Percentiles rank a stretch among this genome's conserved stretches.
Evolutionary conservation across 2,888 invertebrate genomes (phyloP).

Genomic region (Acrocyrtus sp.): DNA sequence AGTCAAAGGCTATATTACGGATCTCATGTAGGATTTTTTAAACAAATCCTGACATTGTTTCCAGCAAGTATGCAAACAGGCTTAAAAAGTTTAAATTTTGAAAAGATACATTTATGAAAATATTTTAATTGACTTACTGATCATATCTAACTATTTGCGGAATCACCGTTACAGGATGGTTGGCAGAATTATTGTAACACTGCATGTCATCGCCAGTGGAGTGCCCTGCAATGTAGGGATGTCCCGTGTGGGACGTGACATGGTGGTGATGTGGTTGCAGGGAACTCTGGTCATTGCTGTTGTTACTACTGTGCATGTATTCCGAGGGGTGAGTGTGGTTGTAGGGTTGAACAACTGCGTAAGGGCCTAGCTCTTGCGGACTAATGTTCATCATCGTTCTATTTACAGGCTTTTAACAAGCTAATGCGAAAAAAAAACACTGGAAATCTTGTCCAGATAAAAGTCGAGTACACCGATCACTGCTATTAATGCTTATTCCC

Average conservation of each 20-base stretch:
- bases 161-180: conserved; percentile 5
- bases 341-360: conserved; percentile 32
- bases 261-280: conserved; percentile 27
- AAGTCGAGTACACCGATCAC: too few relatives aligned
- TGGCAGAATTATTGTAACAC: conserved; percentile 33
- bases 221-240: conserved; percentile 20
- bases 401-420: too few relatives aligned
- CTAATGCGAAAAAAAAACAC: too few relatives aligned
- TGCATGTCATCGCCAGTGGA: conserved; percentile 10
- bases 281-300: conserved; percentile 14
- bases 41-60: too few relatives aligned
- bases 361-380: conserved; percentile 36
- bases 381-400: conserved; percentile 44
- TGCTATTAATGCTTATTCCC: too few relatives aligned
- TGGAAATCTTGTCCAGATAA: too few relatives aligned
- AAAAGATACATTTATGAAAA: too few relatives aligned
- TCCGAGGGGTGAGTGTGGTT: conserved; percentile 20
- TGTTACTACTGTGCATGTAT: conserved; percentile 11
- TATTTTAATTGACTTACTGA: too few relatives aligned
- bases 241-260: conserved; percentile 23
- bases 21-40: too few relatives aligned
- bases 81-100: too few relatives aligned
- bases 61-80: too few relatives aligned
- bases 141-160: conserved; percentile 21
- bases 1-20: too few relatives aligned